These are phyloP conservation scores for Actinopyga echinites DNA, from an alignment of 53 echinoderm and acorn worm species.

Conservation along the genomic window DNA sequence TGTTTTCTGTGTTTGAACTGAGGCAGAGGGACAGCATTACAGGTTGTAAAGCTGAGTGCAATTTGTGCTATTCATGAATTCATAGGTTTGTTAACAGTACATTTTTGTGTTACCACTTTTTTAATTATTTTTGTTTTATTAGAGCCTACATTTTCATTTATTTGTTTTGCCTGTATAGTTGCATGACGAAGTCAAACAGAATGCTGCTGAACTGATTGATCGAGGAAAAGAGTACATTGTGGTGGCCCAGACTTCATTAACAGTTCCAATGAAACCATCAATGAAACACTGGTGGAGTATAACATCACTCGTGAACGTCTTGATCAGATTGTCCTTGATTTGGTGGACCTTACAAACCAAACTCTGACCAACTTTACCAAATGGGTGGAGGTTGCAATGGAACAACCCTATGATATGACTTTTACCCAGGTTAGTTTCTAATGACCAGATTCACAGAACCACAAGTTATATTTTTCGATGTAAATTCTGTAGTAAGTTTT, in stretches of 20 bases:
- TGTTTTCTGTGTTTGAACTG: too few relatives aligned
- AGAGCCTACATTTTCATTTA: too few relatives aligned
- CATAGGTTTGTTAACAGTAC: too few relatives aligned
- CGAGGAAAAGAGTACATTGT: constrained; percentile 16
- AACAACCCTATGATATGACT: constrained; percentile 18
- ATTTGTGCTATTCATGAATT: too few relatives aligned
- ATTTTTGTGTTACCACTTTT: too few relatives aligned
- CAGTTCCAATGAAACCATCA: background rate
- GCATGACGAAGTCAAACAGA: constrained; percentile 12
- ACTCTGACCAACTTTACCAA: constrained; percentile 34
- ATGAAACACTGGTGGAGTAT: constrained; percentile 28
- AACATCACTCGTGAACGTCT: constrained; percentile 36
- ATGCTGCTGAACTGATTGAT: constrained; percentile 8
- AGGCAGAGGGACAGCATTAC: too few relatives aligned
- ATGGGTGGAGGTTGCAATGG: constrained; percentile 21
- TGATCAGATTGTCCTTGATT: background rate
- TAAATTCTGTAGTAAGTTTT: too few relatives aligned
- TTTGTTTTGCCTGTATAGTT: background rate
- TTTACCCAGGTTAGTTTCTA: constrained; percentile 10
- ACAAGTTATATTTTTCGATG: too few relatives aligned
- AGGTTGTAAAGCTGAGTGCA: too few relatives aligned
- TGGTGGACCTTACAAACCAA: constrained; percentile 12
- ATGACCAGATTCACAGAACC: too few relatives aligned
- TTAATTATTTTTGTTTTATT: too few relatives aligned
- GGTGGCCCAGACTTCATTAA: constrained; percentile 3